Conservation (phyloP, 2,797 vertebrate genomes). For the Aeoliscus strigatus region DNA sequence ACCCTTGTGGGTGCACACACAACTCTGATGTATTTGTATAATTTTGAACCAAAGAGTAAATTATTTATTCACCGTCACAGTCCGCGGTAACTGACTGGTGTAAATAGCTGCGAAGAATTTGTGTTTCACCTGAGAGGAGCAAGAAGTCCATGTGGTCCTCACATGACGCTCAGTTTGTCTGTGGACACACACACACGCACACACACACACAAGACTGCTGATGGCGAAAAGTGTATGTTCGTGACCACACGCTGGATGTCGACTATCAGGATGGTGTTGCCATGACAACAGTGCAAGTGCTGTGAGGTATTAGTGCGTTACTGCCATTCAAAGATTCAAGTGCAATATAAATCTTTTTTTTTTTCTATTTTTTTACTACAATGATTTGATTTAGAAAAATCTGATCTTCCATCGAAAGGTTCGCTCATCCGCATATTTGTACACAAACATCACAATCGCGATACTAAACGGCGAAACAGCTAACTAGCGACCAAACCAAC, state of each 20-base stretch:
- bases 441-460: constrained; percentile 23
- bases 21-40: constrained; percentile 49
- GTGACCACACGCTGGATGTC: not conserved
- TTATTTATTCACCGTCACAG: constrained; percentile 39
- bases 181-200: no score
- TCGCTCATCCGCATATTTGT: constrained; percentile 29
- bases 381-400: constrained; percentile 44
- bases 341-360: constrained; percentile 57
- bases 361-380: constrained; percentile 34
- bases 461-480: constrained; percentile 44
- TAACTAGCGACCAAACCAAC: constrained; percentile 53
- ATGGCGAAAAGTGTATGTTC: constrained; percentile 10
- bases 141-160: no score
- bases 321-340: constrained; percentile 56
- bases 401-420: constrained; percentile 58
- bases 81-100: constrained; percentile 30
- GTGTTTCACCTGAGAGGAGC: no score
- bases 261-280: constrained; percentile 41
- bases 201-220: no score
- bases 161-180: not conserved
- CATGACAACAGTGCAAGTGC: constrained; percentile 51
- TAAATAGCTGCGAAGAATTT: no score
- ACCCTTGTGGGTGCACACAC: constrained; percentile 28
- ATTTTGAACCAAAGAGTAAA: constrained; percentile 71
- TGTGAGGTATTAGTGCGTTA: constrained; percentile 38